phyloP scores from a whole-genome alignment of 2,888 invertebrate genomes.

The Stenodema calcarata region DNA sequence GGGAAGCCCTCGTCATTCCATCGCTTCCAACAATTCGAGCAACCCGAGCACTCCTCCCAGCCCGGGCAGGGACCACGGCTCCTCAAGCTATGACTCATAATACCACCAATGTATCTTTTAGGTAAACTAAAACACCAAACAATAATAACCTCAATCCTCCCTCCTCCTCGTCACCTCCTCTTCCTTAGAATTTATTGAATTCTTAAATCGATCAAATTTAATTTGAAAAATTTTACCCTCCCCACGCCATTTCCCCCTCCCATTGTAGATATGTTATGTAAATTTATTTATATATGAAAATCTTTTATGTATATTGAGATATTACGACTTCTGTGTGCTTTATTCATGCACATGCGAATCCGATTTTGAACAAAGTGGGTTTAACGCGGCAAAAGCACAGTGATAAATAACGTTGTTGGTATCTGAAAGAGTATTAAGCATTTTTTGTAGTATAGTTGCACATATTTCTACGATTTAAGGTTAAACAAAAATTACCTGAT shows the following conservation, averaged over 20 bases:
- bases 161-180: not conserved
- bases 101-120: not conserved
- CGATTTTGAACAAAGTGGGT: not conserved
- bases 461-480: conserved; percentile 32
- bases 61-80: conserved; percentile 71
- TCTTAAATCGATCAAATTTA: not conserved
- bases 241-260: not conserved
- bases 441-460: conserved; percentile 37
- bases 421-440: conserved; percentile 30
- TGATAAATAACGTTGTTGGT: conserved; percentile 27
- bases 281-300: conserved; percentile 29
- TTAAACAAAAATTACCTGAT: conserved; percentile 39
- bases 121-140: conserved; percentile 16
- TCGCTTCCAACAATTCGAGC: conserved; percentile 77
- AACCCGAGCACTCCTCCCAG: conserved; percentile 76
- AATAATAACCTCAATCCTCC: not conserved
- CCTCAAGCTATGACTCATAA: conserved; percentile 73
- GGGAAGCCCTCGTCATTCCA: conserved; percentile 73
- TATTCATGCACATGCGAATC: not conserved
- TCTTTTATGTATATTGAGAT: conserved; percentile 30
- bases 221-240: not conserved
- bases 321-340: conserved; percentile 10
- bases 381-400: not conserved
- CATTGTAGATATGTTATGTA: conserved; percentile 42
- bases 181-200: conserved; percentile 2